A percentile compares a stretch with the other conserved stretches of the same genome.
These are phyloP conservation scores for Calidris pugnax DNA, from an alignment of 2,113 vertebrate genomes.

Conservation along the genomic window DNA sequence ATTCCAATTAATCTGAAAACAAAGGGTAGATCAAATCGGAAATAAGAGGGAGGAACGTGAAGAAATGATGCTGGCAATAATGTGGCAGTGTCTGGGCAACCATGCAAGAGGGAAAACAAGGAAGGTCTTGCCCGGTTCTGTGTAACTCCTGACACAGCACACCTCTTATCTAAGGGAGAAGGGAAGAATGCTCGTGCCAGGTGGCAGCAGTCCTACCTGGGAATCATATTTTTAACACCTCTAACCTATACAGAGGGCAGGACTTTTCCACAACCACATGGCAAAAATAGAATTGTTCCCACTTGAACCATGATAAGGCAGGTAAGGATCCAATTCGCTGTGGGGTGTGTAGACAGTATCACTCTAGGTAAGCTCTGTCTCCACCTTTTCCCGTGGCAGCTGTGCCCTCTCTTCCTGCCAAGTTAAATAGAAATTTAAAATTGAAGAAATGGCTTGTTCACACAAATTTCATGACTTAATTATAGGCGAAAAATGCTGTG, in stretches of 20 bases:
- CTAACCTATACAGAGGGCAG: neutral
- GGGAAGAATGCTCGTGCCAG: neutral
- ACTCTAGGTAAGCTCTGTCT: neutral
- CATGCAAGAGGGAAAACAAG: neutral
- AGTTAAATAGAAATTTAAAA: neutral
- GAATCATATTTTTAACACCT: neutral
- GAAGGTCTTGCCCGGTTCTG: neutral
- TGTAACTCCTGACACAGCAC: neutral
- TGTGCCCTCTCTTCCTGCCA: neutral
- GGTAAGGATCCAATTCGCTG: neutral
- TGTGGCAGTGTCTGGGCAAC: neutral
- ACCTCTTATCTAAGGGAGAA: neutral
- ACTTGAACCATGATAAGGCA: neutral
- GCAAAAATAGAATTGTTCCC: neutral
- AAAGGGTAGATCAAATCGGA: neutral
- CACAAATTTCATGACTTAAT: neutral
- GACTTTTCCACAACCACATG: neutral
- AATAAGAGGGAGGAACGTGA: neutral
- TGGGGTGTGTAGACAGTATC: neutral
- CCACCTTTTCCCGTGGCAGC: neutral
- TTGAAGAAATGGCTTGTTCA: neutral
- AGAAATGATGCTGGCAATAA: neutral
- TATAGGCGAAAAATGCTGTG: neutral
- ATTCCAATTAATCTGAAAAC: neutral
- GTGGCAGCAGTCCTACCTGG: neutral